phyloP scores from a whole-genome alignment of 2,113 vertebrate species.

The Cinclus mexicanus region DNA sequence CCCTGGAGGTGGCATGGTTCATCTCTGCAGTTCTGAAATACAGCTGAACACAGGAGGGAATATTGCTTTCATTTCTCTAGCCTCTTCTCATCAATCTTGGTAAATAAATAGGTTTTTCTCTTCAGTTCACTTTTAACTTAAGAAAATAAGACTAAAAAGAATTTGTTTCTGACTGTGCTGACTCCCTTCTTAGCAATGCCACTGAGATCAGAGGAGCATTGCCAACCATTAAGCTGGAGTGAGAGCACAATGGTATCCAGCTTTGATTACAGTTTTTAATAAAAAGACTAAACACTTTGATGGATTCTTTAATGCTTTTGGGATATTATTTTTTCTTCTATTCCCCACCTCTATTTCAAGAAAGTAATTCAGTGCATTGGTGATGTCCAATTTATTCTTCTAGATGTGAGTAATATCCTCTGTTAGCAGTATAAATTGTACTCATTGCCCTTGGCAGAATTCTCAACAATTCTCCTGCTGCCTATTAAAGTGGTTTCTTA shows the following conservation, averaged over 20 bases:
- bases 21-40: not conserved
- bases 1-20: not conserved
- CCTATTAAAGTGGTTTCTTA: constrained; percentile 39
- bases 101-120: not conserved
- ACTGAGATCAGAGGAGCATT: not conserved
- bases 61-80: not conserved
- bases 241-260: not conserved
- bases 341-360: not conserved
- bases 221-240: not conserved
- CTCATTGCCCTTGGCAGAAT: constrained; percentile 31
- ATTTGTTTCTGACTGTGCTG: not conserved
- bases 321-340: not conserved
- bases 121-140: not conserved
- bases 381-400: constrained; percentile 30
- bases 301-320: not conserved
- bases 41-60: not conserved
- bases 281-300: constrained; percentile 7
- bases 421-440: constrained; percentile 39
- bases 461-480: constrained; percentile 35
- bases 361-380: not conserved
- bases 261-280: constrained; percentile 31
- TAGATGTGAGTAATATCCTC: constrained; percentile 14
- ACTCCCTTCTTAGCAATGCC: not conserved
- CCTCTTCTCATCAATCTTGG: not conserved
- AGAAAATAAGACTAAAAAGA: not conserved